Conservation (phyloP, 2,888 invertebrate species). For the Lithosia quadra region DNA sequence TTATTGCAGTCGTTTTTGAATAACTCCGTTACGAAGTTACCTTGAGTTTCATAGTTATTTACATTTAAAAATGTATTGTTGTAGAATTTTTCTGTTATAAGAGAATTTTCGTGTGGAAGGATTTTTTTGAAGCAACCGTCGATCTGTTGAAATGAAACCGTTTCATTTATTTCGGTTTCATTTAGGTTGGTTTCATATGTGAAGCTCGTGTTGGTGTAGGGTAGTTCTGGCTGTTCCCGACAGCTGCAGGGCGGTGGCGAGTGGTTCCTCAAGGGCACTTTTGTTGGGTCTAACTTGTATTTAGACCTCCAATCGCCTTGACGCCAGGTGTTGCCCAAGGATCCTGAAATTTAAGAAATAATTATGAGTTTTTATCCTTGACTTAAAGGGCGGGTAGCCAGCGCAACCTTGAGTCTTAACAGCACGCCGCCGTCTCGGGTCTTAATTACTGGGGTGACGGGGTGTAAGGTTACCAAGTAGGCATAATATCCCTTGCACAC, state of each 20-base stretch:
- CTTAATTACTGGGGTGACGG: too few species aligned
- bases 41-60: conserved; percentile 73
- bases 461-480: too few species aligned
- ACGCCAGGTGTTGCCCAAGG: conserved; percentile 93
- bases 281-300: conserved; percentile 71
- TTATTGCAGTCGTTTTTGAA: conserved; percentile 59
- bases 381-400: too few species aligned
- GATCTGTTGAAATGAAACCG: conserved; percentile 53
- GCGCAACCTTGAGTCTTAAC: too few species aligned
- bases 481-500: too few species aligned
- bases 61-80: conserved; percentile 69
- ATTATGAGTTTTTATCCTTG: neutral
- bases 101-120: conserved; percentile 66
- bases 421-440: too few species aligned
- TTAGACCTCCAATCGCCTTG: conserved; percentile 90
- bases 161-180: conserved; percentile 37
- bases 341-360: conserved; percentile 78
- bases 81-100: conserved; percentile 77
- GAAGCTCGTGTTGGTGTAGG: conserved; percentile 28
- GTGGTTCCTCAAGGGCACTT: conserved; percentile 65
- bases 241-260: conserved; percentile 60
- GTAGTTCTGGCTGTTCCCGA: conserved; percentile 25
- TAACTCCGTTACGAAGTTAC: conserved; percentile 75
- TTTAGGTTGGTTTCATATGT: conserved; percentile 42
- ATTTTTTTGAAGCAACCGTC: conserved; percentile 65